Conservation (phyloP, 2,113 vertebrate species). For the Salvelinus sp. region DNA sequence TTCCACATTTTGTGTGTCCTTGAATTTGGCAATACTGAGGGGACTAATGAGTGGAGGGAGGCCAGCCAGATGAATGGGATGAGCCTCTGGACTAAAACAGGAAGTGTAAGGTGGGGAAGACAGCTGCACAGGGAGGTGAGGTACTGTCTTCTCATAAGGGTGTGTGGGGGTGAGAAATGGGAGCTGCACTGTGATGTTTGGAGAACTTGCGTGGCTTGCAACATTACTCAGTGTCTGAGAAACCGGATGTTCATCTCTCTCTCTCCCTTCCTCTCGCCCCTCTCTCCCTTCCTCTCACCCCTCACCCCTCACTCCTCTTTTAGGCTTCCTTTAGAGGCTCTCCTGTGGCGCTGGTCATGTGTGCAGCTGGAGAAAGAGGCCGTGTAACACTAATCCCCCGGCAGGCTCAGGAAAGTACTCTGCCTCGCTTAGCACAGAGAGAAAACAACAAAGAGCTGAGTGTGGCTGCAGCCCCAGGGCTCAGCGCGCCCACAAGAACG, state of each 20-base stretch:
- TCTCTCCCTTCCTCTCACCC: slow-evolving; percentile 24
- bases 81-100: neutral
- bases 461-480: slow-evolving; percentile 76
- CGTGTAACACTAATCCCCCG: slow-evolving; percentile 74
- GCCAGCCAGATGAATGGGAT: neutral
- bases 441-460: slow-evolving; percentile 81
- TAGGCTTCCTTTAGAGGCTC: slow-evolving; percentile 67
- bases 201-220: slow-evolving; percentile 49
- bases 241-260: slow-evolving; percentile 54
- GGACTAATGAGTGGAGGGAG: neutral
- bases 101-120: neutral
- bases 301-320: slow-evolving; percentile 52
- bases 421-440: slow-evolving; percentile 69
- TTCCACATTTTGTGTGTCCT: slow-evolving; percentile 23
- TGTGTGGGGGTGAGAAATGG: slow-evolving; percentile 23
- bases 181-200: slow-evolving; percentile 40
- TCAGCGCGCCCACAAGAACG: slow-evolving; percentile 72
- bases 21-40: slow-evolving; percentile 28
- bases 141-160: neutral
- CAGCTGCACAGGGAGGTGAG: neutral
- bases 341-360: slow-evolving; percentile 72
- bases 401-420: slow-evolving; percentile 73
- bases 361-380: slow-evolving; percentile 75
- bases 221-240: slow-evolving; percentile 57
- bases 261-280: slow-evolving; percentile 2